Evolutionary conservation across 2,113 vertebrate genomes (phyloP).

Genomic region (Glareola pratincola): DNA sequence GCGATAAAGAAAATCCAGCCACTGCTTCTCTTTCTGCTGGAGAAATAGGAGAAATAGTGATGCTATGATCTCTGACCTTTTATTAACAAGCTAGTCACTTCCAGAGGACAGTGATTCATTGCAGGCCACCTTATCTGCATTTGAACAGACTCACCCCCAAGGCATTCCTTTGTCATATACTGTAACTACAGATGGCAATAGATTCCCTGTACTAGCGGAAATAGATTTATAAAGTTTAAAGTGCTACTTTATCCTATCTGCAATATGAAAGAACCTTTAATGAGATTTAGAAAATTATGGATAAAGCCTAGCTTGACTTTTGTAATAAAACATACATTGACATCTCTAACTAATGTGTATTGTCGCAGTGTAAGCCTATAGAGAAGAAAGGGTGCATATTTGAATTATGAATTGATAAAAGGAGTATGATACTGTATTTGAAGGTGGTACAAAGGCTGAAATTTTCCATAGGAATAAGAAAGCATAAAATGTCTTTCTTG

Average conservation of each 20-base stretch:
- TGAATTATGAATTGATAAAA: slow-evolving; percentile 67
- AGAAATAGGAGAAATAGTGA: background rate
- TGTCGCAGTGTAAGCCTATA: background rate
- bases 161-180: slow-evolving; percentile 36
- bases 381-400: slow-evolving; percentile 36
- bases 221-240: slow-evolving; percentile 56
- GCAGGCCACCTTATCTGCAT: slow-evolving; percentile 49
- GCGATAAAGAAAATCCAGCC: background rate
- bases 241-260: slow-evolving; percentile 50
- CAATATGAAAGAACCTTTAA: slow-evolving; percentile 65
- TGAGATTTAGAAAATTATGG: slow-evolving; percentile 70
- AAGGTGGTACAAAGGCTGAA: slow-evolving; percentile 57
- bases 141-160: slow-evolving; percentile 9
- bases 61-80: slow-evolving; percentile 53
- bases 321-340: slow-evolving; percentile 38
- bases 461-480: slow-evolving; percentile 51
- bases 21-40: background rate
- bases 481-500: slow-evolving; percentile 36
- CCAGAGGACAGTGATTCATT: slow-evolving; percentile 56
- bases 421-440: slow-evolving; percentile 39
- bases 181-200: slow-evolving; percentile 3
- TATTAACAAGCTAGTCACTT: slow-evolving; percentile 24
- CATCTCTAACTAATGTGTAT: slow-evolving; percentile 18
- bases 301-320: slow-evolving; percentile 47
- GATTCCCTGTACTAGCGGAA: background rate